Conservation (phyloP, 2,797 vertebrate genomes). For the Zalophus californianus region DNA sequence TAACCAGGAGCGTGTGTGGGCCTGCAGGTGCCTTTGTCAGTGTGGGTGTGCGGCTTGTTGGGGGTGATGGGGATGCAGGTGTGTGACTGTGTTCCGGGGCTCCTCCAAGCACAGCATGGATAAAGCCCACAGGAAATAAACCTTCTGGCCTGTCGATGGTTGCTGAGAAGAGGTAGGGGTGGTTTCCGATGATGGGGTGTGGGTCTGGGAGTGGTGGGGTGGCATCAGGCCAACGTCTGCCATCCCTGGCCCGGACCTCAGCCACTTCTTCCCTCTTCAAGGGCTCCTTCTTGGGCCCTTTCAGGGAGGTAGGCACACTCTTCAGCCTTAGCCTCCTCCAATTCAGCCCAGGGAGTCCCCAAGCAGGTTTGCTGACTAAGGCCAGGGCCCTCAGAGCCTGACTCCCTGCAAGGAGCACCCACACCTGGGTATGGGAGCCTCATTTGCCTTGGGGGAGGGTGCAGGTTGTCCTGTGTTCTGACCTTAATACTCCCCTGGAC, state of each 20-base stretch:
- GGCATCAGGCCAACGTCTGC: neutral
- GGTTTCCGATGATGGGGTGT: neutral
- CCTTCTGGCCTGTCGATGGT: neutral
- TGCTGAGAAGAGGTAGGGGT: neutral
- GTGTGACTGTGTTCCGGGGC: neutral
- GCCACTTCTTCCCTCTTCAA: neutral
- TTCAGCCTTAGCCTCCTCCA: neutral
- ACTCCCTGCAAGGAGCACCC: neutral
- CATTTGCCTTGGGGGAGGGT: rapidly evolving
- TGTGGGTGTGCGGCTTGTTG: rapidly evolving
- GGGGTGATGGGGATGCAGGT: neutral
- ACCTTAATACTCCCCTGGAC: neutral
- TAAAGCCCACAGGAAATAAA: neutral
- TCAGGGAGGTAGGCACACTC: rapidly evolving
- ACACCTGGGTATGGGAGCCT: neutral
- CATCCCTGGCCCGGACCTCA: neutral
- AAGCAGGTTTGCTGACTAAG: neutral
- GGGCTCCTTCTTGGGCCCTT: neutral
- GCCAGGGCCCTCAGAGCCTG: neutral
- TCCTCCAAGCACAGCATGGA: neutral
- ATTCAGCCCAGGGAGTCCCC: neutral
- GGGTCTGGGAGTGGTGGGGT: too few relatives aligned
- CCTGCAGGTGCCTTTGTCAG: neutral
- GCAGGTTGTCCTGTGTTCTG: neutral
- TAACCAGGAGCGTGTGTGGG: neutral